A percentile compares a stretch with the other conserved stretches of the same genome.
Conservation (phyloP, 2,888 invertebrate species). For the Scotopteryx bipunctaria region DNA sequence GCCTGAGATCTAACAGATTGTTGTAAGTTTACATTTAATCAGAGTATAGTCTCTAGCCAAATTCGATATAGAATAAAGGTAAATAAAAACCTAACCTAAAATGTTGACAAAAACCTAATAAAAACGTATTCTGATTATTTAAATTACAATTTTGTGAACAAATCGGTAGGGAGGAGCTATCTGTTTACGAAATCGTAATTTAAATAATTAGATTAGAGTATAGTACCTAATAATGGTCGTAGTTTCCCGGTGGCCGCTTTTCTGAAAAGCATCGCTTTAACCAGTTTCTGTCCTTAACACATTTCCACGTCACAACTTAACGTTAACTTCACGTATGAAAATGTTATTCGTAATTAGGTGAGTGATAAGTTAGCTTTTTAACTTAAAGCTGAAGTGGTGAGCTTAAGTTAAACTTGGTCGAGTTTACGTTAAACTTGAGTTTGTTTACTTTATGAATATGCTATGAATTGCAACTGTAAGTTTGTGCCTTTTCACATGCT, state of each 20-base stretch:
- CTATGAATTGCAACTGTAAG: not conserved
- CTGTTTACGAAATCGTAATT: too few species aligned
- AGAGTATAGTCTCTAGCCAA: too few species aligned
- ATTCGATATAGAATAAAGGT: too few species aligned
- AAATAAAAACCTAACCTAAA: too few species aligned
- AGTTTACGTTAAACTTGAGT: slow-evolving; percentile 11
- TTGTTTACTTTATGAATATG: slow-evolving; percentile 7
- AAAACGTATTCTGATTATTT: too few species aligned
- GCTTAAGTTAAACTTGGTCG: slow-evolving; percentile 35
- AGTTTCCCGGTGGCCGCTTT: not conserved
- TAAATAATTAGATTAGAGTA: too few species aligned
- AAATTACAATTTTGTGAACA: too few species aligned
- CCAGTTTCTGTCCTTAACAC: slow-evolving; percentile 48
- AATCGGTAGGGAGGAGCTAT: too few species aligned
- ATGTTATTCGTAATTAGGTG: slow-evolving; percentile 64
- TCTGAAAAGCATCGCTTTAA: slow-evolving; percentile 30
- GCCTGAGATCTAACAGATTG: too few species aligned
- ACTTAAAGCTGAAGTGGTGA: slow-evolving; percentile 49
- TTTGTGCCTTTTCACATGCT: not conserved
- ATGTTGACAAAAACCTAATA: too few species aligned
- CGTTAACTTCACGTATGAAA: slow-evolving; percentile 47
- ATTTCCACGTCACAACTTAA: slow-evolving; percentile 37
- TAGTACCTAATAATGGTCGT: not conserved
- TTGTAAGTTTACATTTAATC: too few species aligned
- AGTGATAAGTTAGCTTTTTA: slow-evolving; percentile 54